Base-by-base conservation (phyloP, 2,888 invertebrate genomes). In the Therioaphis trifolii region DNA sequence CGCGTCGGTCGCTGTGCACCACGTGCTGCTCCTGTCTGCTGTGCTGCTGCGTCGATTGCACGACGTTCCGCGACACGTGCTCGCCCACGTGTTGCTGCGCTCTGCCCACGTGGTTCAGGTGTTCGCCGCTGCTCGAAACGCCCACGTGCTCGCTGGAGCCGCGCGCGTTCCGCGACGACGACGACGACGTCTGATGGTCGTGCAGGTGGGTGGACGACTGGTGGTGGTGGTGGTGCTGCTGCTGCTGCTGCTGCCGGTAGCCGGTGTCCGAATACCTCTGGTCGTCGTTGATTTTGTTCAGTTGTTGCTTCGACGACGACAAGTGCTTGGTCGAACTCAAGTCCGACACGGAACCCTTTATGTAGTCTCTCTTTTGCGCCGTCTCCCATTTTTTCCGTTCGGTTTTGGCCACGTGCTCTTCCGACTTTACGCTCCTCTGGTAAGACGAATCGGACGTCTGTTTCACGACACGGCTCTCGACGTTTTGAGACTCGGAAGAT, bases 401-500 rank as follows among this genome's bases (percentile, higher is more conserved):
- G 12, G 46, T 21, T 61, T 46, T 71, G 0, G n/a, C 46, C 0
- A 21, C 9, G 12, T 52, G 35, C 40, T 82, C 72, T 72, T 82
- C 82, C n/a, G 63, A 66, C n/a, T 35, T 71, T 4, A 12, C 12
- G 14, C 18, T 72, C 18, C 15, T 63, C 35, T 72, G 71, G 12
- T 11, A 63, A 4, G 72, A 61, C 15, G 27, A 49, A 63, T 82
- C 52, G 18, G 61, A 27, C 12, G 58, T 35, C 40, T 74, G 74
- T 40, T 74, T 82, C 1, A n/a, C 3, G 5, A 52, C 27, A 5
- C 58, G 72, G 27, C 29, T 61, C n/a, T 80, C 49, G 9, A 80
- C 15, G 21, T 80, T 80, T 71, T 86, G 91, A 14, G 24, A 35
- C 18, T 75, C 76, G 0, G 40, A 12, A 1, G 78, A 79, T 24